Evolutionary conservation across 2,888 invertebrate species (phyloP).

Genomic region (Eupeodes luniger): DNA sequence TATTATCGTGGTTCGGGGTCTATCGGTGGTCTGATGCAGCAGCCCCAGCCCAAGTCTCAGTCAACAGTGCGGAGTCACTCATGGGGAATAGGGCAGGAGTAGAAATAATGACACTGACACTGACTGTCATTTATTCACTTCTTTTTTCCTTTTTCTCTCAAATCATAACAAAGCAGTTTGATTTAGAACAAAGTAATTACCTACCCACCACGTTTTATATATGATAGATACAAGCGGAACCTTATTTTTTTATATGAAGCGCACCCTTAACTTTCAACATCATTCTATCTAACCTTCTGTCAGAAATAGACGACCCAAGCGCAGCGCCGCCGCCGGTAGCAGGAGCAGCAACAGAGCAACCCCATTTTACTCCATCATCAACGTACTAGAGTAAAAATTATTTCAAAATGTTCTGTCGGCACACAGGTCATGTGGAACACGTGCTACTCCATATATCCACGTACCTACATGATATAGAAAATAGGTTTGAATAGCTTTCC

Average conservation of each 20-base stretch:
- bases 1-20: constrained; percentile 17
- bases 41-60: not conserved
- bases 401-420: constrained; percentile 40
- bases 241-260: constrained; percentile 56
- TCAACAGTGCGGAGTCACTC: not conserved
- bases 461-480: not conserved
- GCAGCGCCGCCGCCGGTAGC: not conserved
- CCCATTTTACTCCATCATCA: constrained; percentile 23
- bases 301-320: too few species aligned
- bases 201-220: constrained; percentile 45
- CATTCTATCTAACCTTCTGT: not conserved
- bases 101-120: constrained; percentile 50
- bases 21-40: not conserved
- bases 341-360: not conserved
- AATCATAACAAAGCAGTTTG: constrained; percentile 69
- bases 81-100: not conserved
- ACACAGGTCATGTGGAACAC: constrained; percentile 66
- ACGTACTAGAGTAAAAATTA: not conserved
- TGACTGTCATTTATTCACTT: constrained; percentile 53
- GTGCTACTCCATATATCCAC: constrained; percentile 35
- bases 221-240: constrained; percentile 50
- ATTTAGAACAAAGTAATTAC: constrained; percentile 71
- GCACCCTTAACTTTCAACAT: constrained; percentile 38
- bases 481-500: constrained; percentile 16
- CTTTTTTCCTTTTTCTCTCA: not conserved